phyloP scores from a whole-genome alignment of 2,113 vertebrate species.

The Nyctereutes procyonoides region DNA sequence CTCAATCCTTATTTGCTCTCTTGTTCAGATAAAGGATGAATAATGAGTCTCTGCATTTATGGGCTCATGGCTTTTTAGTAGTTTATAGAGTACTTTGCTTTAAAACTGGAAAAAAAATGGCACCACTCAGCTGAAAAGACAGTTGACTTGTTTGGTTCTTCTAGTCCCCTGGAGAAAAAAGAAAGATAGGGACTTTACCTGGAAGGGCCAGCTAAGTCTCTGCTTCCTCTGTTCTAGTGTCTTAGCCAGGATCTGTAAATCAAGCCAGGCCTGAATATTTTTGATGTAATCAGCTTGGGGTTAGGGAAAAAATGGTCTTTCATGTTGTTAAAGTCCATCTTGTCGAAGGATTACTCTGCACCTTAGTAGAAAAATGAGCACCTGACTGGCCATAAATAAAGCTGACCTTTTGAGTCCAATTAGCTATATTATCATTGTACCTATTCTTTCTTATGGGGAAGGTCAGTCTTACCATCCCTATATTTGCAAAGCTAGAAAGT shows the following conservation, averaged over 20 bases:
- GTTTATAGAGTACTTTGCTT: not conserved
- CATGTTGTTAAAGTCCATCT: not conserved
- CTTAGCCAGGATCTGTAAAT: not conserved
- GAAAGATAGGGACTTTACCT: not conserved
- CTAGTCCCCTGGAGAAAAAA: not conserved
- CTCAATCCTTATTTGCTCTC: not conserved
- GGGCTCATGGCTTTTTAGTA: not conserved
- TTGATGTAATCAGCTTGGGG: not conserved
- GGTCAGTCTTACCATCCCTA: not conserved
- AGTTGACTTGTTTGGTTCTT: not conserved
- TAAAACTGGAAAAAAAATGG: not conserved
- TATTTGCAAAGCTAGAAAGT: not conserved
- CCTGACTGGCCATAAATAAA: not conserved
- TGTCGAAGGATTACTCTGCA: not conserved
- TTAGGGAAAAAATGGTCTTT: not conserved
- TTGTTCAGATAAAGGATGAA: not conserved
- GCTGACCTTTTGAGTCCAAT: not conserved
- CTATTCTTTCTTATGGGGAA: not conserved
- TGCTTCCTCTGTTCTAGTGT: not conserved
- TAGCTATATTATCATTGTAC: not conserved
- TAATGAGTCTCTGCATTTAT: not conserved
- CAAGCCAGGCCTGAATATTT: not conserved
- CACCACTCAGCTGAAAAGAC: not conserved
- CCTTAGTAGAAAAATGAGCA: not conserved
- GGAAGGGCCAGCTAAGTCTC: not conserved